Percentiles rank a stretch among this genome's conserved stretches.
phyloP scores from a whole-genome alignment of 2,113 vertebrate species.

The Eptesicus fuscus region DNA sequence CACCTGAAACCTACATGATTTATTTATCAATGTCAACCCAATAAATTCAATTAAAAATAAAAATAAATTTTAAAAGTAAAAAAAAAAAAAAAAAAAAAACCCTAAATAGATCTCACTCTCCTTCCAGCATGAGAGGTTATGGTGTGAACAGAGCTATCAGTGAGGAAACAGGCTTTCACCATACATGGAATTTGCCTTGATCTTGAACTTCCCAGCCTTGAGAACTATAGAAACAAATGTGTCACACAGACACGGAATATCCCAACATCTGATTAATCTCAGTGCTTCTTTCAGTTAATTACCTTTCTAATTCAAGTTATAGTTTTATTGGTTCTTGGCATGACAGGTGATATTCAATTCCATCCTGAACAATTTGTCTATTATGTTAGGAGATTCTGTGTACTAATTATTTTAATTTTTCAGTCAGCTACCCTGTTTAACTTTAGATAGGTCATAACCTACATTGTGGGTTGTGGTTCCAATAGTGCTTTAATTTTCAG shows the following conservation, averaged over 20 bases:
- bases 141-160: not conserved
- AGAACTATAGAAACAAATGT: not conserved
- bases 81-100: not conserved
- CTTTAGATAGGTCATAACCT: not conserved
- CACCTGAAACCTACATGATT: not conserved
- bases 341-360: not conserved
- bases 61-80: not conserved
- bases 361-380: not conserved
- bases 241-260: not conserved
- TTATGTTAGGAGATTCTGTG: not conserved
- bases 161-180: not conserved
- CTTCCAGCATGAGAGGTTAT: not conserved
- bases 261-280: not conserved
- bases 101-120: not conserved
- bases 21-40: not conserved
- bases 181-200: not conserved
- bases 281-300: not conserved
- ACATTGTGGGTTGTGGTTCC: not conserved
- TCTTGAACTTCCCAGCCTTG: not conserved
- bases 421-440: not conserved
- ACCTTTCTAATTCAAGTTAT: not conserved
- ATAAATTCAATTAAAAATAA: not conserved
- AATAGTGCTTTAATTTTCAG: conserved; percentile 10
- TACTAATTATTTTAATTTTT: not conserved
- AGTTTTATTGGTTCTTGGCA: not conserved